phyloP scores from a whole-genome alignment of 2,113 vertebrate species.

The Donacobius atricapilla region DNA sequence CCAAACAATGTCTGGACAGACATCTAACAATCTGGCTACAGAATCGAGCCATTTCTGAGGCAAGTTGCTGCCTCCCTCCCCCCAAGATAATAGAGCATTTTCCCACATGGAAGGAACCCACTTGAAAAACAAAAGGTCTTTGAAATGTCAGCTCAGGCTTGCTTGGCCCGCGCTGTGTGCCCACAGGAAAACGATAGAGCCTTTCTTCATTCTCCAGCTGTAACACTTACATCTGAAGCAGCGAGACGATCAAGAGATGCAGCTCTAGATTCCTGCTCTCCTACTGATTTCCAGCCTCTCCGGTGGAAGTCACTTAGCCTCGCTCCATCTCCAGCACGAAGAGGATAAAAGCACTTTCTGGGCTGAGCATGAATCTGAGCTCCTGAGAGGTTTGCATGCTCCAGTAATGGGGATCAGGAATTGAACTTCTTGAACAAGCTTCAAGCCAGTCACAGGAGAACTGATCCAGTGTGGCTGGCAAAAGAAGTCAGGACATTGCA shows the following conservation, averaged over 20 bases:
- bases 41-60: slow-evolving; percentile 89
- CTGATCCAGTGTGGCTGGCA: background rate
- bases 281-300: background rate
- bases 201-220: background rate
- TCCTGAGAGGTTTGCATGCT: background rate
- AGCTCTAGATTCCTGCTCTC: background rate
- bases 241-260: background rate
- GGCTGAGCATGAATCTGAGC: background rate
- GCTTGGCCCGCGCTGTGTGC: background rate
- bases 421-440: background rate
- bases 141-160: slow-evolving; percentile 28
- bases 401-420: background rate
- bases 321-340: background rate
- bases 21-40: slow-evolving; percentile 88
- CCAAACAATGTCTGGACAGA: slow-evolving; percentile 90
- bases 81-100: slow-evolving; percentile 18
- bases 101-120: slow-evolving; percentile 46
- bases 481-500: background rate
- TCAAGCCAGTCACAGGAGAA: background rate
- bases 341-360: background rate
- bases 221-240: background rate
- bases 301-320: background rate
- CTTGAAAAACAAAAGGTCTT: slow-evolving; percentile 47
- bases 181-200: background rate
- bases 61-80: slow-evolving; percentile 71